Evolutionary conservation across 2,113 vertebrate species (phyloP), one percentile per base, ranked within the genome.

Genomic region (Tonatia bakeri): DNA sequence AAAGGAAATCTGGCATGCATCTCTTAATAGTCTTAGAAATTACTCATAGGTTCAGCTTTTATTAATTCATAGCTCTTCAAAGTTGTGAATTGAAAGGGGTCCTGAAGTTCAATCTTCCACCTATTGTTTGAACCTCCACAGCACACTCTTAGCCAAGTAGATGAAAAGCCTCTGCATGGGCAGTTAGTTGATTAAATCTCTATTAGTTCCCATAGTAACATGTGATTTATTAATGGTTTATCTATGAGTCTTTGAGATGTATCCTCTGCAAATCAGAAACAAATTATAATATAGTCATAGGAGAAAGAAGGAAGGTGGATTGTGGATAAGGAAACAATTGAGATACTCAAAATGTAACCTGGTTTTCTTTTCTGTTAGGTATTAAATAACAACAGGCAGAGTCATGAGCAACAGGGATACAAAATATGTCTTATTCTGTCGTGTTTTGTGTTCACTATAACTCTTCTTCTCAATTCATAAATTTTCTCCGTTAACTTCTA

Each of bases 51-150:
- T 67, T 90, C 40, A 87, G 72, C 24, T 87, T 91, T 90, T 90
- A 90, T 80, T 96, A 85, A 96, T 96, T 92, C 87, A 94, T 91
- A 67, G n/a, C 31, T 94, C 61, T 89, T 95, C 45, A 65, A 90
- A 86, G 28, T 75, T 95, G 69, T 36, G n/a, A 91, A 70, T 59
- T 43, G 36, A 83, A 91, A 87, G 45, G 6, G 56, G 14, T 65
- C 28, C 80, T 47, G 1, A 31, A 90, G 52, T 81, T 38, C 47
- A 77, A 0, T 80, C 54, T 96, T 33, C 59, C 15, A 69, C 38
- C 86, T 61, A 43, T 9, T 88, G 76, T 47, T 94, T 54, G 31
- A 90, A 13, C 94, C 45, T 75, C 38, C 11, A 8, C 36, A 15
- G 43, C 43, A 76, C 36, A 33, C 22, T 24, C 38, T 79, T n/a